phyloP scores from a whole-genome alignment of 2,113 vertebrate genomes.

The Electrona antarctica region DNA sequence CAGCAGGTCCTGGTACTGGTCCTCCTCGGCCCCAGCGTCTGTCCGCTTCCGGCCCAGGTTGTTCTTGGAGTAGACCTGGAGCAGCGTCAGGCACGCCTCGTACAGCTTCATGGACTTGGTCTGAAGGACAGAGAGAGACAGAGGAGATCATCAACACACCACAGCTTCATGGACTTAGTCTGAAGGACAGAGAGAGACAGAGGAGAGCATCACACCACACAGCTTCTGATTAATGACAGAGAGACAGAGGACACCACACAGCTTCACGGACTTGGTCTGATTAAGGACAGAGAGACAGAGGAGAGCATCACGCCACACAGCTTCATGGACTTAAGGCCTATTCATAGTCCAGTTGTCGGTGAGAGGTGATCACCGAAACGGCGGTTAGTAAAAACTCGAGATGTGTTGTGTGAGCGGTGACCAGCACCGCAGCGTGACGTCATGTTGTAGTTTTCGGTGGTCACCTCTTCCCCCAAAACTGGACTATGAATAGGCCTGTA shows the following conservation, averaged over 20 bases:
- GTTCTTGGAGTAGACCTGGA: conserved; percentile 98
- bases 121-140: conserved; percentile 69
- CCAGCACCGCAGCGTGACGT: background rate
- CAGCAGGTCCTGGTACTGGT: conserved; percentile 98
- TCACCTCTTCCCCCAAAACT: no score
- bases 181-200: background rate
- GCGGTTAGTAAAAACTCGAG: no score
- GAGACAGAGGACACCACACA: no score
- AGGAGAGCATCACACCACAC: background rate
- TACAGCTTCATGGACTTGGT: conserved; percentile 98
- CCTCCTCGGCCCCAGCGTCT: conserved; percentile 93
- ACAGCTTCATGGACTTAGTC: conserved; percentile 32
- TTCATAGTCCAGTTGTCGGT: no score
- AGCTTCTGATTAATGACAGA: no score
- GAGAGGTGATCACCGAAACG: no score
- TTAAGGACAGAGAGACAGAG: background rate
- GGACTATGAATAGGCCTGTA: no score
- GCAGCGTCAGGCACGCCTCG: conserved; percentile 94
- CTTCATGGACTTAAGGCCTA: no score
- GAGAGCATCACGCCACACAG: no score
- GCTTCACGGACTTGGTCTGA: no score
- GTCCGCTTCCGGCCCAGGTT: conserved; percentile 90
- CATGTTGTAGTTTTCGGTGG: background rate
- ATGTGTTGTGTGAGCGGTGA: no score
- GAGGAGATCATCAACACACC: background rate